phyloP scores from a whole-genome alignment of 1,140 invertebrate genomes.

The Panulirus ornatus region DNA sequence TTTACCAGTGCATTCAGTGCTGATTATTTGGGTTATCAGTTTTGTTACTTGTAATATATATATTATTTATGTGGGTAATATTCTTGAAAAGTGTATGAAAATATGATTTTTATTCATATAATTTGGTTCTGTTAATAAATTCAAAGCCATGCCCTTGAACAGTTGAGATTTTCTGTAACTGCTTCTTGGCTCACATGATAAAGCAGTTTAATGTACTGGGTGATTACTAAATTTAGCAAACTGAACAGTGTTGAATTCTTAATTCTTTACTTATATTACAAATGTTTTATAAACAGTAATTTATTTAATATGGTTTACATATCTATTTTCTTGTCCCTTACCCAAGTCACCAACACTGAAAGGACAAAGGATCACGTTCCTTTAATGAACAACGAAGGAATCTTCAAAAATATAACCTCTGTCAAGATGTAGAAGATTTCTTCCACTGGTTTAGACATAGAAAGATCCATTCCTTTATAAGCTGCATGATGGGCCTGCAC shows the following conservation, averaged over 20 bases:
- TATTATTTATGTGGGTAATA: not conserved
- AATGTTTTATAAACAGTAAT: not conserved
- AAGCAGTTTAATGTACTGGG: not conserved
- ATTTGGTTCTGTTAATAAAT: not conserved
- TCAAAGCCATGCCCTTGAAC: not conserved
- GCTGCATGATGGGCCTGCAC: constrained; percentile 32
- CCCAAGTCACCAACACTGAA: not conserved
- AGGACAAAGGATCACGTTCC: constrained; percentile 31
- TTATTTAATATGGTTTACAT: not conserved
- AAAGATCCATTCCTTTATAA: constrained; percentile 44
- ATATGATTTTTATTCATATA: no score
- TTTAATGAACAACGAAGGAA: constrained; percentile 22
- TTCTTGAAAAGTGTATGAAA: not conserved
- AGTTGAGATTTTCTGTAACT: not conserved
- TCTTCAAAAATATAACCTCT: constrained; percentile 22
- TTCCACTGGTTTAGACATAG: constrained; percentile 30
- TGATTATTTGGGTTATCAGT: constrained; percentile 10
- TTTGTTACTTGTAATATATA: not conserved
- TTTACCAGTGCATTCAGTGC: constrained; percentile 26
- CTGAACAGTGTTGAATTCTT: not conserved
- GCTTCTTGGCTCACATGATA: not conserved
- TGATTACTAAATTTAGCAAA: not conserved
- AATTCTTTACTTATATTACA: not conserved
- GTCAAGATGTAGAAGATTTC: constrained; percentile 42
- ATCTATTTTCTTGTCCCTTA: constrained; percentile 8